These are phyloP conservation scores for Lochmaea crataegi DNA, from an alignment of 2,888 invertebrate species.

Conservation along the genomic window DNA sequence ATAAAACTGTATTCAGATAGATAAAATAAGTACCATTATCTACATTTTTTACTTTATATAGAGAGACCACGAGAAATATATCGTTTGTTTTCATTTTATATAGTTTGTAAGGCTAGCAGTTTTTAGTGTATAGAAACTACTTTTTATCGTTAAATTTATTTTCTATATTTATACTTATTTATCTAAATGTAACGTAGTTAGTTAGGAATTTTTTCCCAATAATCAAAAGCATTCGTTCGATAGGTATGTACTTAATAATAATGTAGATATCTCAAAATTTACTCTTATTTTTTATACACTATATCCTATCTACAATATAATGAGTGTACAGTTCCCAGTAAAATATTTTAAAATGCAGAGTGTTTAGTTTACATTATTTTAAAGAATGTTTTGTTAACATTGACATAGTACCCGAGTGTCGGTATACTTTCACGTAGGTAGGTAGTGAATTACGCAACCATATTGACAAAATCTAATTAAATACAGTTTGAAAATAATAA, in stretches of 20 bases:
- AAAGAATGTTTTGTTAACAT: background rate
- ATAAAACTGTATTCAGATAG: slow-evolving; percentile 11
- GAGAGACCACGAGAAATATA: background rate
- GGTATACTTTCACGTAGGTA: slow-evolving; percentile 9
- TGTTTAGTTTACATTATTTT: slow-evolving; percentile 3
- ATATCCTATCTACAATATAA: background rate
- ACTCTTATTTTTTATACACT: background rate
- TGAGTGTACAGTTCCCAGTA: background rate
- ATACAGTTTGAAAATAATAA: background rate
- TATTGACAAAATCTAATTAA: background rate
- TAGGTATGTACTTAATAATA: slow-evolving; percentile 3
- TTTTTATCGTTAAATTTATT: background rate
- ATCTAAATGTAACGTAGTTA: background rate
- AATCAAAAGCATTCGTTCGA: background rate
- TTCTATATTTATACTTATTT: background rate
- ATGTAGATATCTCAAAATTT: background rate
- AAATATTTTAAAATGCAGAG: background rate
- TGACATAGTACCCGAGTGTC: slow-evolving; percentile 1
- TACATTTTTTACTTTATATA: background rate
- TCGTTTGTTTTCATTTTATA: slow-evolving; percentile 8
- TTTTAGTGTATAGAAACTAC: background rate
- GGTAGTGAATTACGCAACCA: slow-evolving; percentile 1
- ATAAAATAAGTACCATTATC: slow-evolving; percentile 10
- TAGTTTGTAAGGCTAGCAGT: background rate
- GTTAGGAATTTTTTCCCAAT: background rate